Percentiles rank a stretch among this genome's conserved stretches.
These are phyloP conservation scores for Hippoglossus stenolepis DNA, from an alignment of 2,113 vertebrate species.

Conservation along the genomic window DNA sequence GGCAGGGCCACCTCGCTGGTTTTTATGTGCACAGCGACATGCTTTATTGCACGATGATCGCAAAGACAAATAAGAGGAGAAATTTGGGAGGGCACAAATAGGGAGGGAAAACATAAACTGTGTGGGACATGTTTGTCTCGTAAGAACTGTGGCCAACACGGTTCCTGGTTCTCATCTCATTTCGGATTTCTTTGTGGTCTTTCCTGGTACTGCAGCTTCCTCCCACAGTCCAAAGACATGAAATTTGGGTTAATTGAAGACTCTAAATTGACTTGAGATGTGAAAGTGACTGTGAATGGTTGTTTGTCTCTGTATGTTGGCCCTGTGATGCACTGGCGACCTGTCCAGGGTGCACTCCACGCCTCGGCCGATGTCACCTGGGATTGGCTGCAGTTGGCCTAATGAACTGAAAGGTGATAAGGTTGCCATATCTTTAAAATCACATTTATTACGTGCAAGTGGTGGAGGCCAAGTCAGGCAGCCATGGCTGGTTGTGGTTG, in stretches of 20 bases:
- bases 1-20: not conserved
- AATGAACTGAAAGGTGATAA: conserved; percentile 70
- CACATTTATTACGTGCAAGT: conserved; percentile 71
- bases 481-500: conserved; percentile 67
- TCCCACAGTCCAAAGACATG: no score
- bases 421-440: conserved; percentile 77
- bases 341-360: no score
- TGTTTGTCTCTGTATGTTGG: no score
- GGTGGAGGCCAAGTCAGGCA: conserved; percentile 50
- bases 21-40: not conserved
- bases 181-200: not conserved
- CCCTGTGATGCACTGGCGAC: no score
- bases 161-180: not conserved
- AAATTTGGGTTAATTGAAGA: not conserved
- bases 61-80: conserved; percentile 3
- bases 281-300: no score
- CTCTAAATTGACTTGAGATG: no score
- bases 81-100: not conserved
- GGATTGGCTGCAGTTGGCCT: conserved; percentile 3
- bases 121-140: no score
- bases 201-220: no score
- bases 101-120: no score
- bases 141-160: no score
- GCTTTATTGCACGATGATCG: conserved; percentile 5
- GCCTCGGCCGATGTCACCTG: no score